phyloP scores from a whole-genome alignment of 2,888 invertebrate genomes.

The Colletes collaris region DNA sequence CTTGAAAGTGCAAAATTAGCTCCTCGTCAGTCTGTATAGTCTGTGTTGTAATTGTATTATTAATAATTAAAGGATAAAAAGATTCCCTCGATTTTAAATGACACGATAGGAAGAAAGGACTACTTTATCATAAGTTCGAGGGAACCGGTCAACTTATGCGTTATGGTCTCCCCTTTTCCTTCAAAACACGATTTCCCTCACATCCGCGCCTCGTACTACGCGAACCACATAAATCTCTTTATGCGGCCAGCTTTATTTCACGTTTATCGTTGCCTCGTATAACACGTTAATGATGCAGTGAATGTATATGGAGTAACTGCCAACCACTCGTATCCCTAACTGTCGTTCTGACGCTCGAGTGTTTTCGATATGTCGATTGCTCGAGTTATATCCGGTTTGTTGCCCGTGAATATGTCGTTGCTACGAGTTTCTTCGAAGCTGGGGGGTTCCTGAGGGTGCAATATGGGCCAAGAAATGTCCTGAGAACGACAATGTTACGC shows the following conservation, averaged over 20 bases:
- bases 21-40: too few relatives aligned
- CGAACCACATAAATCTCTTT: constrained; percentile 76
- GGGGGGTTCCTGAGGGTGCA: not conserved
- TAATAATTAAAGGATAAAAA: constrained; percentile 18
- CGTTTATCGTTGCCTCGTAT: constrained; percentile 77
- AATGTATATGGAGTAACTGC: constrained; percentile 65
- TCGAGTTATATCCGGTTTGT: not conserved
- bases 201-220: constrained; percentile 18
- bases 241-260: constrained; percentile 74
- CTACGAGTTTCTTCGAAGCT: not conserved
- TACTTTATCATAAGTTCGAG: too few relatives aligned
- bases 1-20: too few relatives aligned
- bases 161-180: not conserved
- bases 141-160: constrained; percentile 28
- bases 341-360: constrained; percentile 29
- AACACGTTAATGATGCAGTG: constrained; percentile 79
- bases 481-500: constrained; percentile 10
- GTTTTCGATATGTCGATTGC: constrained; percentile 20
- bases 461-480: not conserved
- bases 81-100: constrained; percentile 56
- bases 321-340: constrained; percentile 37
- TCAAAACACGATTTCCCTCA: constrained; percentile 2
- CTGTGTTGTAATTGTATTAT: too few relatives aligned
- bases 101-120: constrained; percentile 63
- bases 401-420: constrained; percentile 5